Evolutionary conservation across 2,888 invertebrate genomes (phyloP).

Genomic region (Melanargia galathea): DNA sequence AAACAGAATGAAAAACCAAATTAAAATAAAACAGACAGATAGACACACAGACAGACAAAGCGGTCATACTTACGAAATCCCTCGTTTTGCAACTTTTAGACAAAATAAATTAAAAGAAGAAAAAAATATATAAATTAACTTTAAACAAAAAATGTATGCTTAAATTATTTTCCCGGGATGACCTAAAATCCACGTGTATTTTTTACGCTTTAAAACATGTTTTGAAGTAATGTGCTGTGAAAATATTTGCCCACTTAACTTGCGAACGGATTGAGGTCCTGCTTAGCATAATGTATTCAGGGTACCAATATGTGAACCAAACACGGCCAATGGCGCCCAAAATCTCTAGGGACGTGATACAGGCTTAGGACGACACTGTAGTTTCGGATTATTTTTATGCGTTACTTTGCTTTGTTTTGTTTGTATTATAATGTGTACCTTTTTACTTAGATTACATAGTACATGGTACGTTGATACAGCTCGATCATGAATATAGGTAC

Average conservation of each 20-base stretch:
- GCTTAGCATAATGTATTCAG: conserved; percentile 48
- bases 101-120: too few species aligned
- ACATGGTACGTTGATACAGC: too few species aligned
- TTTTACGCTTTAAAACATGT: conserved; percentile 11
- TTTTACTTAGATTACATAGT: not conserved
- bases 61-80: too few species aligned
- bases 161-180: not conserved
- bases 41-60: too few species aligned
- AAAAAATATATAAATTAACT: not conserved
- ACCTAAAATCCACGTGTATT: conserved; percentile 1
- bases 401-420: conserved; percentile 8
- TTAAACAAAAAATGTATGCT: not conserved
- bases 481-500: too few species aligned
- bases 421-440: not conserved
- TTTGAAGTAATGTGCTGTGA: conserved; percentile 21
- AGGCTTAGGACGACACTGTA: conserved; percentile 21
- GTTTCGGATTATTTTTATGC: conserved; percentile 15
- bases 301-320: conserved; percentile 47
- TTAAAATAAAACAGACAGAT: too few species aligned
- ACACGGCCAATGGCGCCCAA: conserved; percentile 41
- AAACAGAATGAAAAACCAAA: too few species aligned
- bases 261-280: conserved; percentile 41
- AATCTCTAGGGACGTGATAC: conserved; percentile 36
- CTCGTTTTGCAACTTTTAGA: too few species aligned
- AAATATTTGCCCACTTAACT: conserved; percentile 42